Evolutionary conservation across 2,888 invertebrate genomes (phyloP).

Genomic region (Ichneumoninae sp.): DNA sequence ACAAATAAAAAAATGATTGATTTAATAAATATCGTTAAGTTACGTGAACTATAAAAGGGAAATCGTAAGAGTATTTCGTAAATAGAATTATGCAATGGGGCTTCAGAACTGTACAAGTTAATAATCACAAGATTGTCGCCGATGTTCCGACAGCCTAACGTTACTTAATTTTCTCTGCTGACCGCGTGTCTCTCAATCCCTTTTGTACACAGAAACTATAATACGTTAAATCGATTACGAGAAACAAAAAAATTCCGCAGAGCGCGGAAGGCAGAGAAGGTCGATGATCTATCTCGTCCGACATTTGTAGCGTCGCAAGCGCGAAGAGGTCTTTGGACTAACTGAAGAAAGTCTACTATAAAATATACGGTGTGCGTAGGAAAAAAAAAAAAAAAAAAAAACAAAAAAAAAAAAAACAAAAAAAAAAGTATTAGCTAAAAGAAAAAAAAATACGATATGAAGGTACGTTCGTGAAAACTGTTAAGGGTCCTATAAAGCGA

Average conservation of each 20-base stretch:
- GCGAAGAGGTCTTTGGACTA: conserved; percentile 70
- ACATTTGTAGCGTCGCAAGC: conserved; percentile 58
- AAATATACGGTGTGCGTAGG: conserved; percentile 32
- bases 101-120: conserved; percentile 68
- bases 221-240: neutral
- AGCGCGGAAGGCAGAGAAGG: neutral
- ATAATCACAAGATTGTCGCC: conserved; percentile 61
- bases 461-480: conserved; percentile 62
- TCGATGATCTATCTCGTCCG: conserved; percentile 58
- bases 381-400: conserved; percentile 29
- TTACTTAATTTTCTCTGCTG: conserved; percentile 21
- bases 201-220: conserved; percentile 16
- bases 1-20: conserved; percentile 59
- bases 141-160: conserved; percentile 26
- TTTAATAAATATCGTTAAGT: conserved; percentile 66
- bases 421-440: conserved; percentile 30
- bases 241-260: neutral
- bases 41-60: conserved; percentile 56
- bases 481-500: conserved; percentile 22
- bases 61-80: conserved; percentile 58
- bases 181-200: conserved; percentile 5
- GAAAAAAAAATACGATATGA: conserved; percentile 42
- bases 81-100: conserved; percentile 57
- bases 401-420: conserved; percentile 26
- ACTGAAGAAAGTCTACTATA: conserved; percentile 63